Evolutionary conservation across 1,140 invertebrate genomes (phyloP), one percentile per base, ranked within the genome.

Genomic region (Micrasema minimum): DNA sequence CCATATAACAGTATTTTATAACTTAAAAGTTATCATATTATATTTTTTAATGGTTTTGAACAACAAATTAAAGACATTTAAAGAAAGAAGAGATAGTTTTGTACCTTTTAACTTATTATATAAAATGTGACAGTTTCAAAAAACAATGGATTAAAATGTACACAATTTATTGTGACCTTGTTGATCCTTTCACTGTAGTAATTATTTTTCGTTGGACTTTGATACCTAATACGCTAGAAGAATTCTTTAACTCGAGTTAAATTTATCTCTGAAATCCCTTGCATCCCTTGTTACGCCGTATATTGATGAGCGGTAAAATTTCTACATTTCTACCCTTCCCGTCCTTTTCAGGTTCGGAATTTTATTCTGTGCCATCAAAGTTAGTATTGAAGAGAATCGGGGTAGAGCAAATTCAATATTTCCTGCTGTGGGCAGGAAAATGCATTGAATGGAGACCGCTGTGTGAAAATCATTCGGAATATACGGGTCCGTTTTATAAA

Each of bases 291-390:
- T 50, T 50, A 50, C 10, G 9, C 20, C 46, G 4, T 18, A 50
- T 18, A 16, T 50, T 50, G 46, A 50, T 50, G 18, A 22, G 20
- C 16, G 20, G 1, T 22, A 50, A 1, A 20, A 50, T 50, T 50
- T 50, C 46, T 1, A 18, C 18, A 3, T 3, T 50, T 18, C 46
- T 5, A 50, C 10, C 20, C n/a, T n/a, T n/a, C n/a, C n/a, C n/a
- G n/a, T n/a, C n/a, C n/a, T n/a, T n/a, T n/a, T n/a, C n/a, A 48
- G 18, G 18, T 7, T 16, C 14, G 9, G 1, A 50, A 43, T 41
- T 62, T 43, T 43, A 62, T 62, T 62, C 35, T 2, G 12, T 43
- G 14, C 38, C 14, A 43, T 62, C 35, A 20, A 62, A 41, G 16
- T 14, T 37, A 11, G 57, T 22, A 11, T 22, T n/a, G 38, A 41